Evolutionary conservation across 1,140 invertebrate species (phyloP).

Genomic region (Muscidifurax raptorellus): DNA sequence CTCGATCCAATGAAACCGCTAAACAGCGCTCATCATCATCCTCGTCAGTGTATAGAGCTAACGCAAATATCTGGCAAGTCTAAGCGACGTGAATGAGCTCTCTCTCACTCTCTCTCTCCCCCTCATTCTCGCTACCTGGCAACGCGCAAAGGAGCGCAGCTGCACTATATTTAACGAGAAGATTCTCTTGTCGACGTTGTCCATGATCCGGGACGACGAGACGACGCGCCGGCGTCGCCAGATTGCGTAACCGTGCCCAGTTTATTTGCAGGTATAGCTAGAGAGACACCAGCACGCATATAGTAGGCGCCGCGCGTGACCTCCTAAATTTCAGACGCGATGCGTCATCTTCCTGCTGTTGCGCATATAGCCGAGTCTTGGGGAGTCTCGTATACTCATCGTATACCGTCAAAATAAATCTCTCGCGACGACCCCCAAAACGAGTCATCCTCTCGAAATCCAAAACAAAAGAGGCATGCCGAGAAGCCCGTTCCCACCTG

Average conservation of each 20-base stretch:
- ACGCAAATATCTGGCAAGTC: background rate
- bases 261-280: constrained; percentile 41
- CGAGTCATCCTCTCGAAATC: no score
- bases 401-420: no score
- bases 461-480: no score
- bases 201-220: constrained; percentile 20
- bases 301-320: constrained; percentile 10
- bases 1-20: background rate
- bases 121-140: background rate
- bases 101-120: background rate
- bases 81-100: background rate
- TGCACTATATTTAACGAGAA: constrained; percentile 49
- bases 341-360: background rate
- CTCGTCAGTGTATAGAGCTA: no score
- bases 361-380: background rate
- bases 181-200: constrained; percentile 15
- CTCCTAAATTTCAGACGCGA: constrained; percentile 31
- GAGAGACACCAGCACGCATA: background rate
- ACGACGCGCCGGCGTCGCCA: background rate
- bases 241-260: constrained; percentile 27
- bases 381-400: no score
- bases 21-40: background rate
- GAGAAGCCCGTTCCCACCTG: background rate
- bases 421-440: no score
- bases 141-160: background rate